Conservation (phyloP, 2,888 invertebrate species). For the Eucriotettix oculatus region DNA sequence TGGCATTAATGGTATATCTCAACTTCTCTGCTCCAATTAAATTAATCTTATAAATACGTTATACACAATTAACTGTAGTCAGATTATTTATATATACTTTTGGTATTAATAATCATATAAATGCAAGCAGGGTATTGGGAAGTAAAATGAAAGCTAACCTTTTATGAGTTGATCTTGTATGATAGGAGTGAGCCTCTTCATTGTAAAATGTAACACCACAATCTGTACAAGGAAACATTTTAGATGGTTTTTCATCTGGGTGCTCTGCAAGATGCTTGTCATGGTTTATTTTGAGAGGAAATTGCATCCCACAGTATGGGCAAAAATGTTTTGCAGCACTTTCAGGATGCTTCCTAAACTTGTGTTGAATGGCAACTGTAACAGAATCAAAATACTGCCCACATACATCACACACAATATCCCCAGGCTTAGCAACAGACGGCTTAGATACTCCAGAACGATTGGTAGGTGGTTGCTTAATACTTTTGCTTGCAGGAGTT, state of each 20-base stretch:
- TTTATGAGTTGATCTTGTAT: conserved; percentile 32
- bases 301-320: conserved; percentile 48
- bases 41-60: no score
- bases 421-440: conserved; percentile 20
- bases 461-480: conserved; percentile 13
- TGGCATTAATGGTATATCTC: no score
- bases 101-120: no score
- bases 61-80: no score
- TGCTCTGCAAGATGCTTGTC: conserved; percentile 40
- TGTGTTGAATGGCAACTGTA: conserved; percentile 45
- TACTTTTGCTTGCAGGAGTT: not conserved
- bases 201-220: conserved; percentile 39
- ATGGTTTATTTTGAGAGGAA: conserved; percentile 40
- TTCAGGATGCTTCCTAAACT: conserved; percentile 45
- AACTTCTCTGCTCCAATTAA: no score
- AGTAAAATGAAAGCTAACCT: conserved; percentile 19
- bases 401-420: conserved; percentile 40
- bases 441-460: conserved; percentile 9
- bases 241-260: conserved; percentile 18
- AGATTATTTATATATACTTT: no score
- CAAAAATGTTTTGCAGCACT: conserved; percentile 46
- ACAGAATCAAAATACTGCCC: conserved; percentile 20
- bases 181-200: conserved; percentile 38
- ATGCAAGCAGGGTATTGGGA: no score
- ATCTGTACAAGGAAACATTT: conserved; percentile 30